A percentile compares a stretch with the other conserved stretches of the same genome.
Conservation (phyloP, 2,113 vertebrate genomes). For the Trichechus manatus region DNA sequence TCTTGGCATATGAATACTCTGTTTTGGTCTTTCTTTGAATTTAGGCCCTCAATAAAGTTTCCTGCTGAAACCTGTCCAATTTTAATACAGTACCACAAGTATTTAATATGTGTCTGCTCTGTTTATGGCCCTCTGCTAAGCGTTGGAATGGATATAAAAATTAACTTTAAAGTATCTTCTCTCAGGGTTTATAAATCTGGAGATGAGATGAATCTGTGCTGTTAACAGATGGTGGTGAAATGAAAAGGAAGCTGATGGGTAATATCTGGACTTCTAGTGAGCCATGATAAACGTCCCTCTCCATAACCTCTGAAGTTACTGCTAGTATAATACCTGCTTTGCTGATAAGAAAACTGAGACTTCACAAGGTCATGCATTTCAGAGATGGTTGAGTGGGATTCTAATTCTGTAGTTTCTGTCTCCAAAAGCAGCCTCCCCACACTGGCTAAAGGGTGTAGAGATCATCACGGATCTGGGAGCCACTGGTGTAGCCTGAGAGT, state of each 20-base stretch:
- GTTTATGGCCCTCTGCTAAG: not conserved
- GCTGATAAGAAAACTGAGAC: not conserved
- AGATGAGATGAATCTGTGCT: not conserved
- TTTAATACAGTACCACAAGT: not conserved
- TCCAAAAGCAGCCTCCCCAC: not conserved
- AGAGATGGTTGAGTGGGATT: not conserved
- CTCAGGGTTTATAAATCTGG: not conserved
- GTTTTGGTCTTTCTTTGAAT: not conserved
- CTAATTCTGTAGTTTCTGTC: not conserved
- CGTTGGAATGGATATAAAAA: not conserved
- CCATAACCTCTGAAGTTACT: not conserved
- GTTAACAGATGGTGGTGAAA: slow-evolving; percentile 47
- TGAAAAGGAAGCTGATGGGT: not conserved
- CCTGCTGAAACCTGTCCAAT: not conserved
- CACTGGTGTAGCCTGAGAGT: not conserved
- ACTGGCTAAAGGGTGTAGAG: not conserved
- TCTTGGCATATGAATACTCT: not conserved
- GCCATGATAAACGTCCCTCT: not conserved
- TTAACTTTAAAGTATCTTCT: slow-evolving; percentile 19
- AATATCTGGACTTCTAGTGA: not conserved
- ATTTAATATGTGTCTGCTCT: not conserved
- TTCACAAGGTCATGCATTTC: not conserved
- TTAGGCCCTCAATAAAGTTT: not conserved
- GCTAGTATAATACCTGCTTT: not conserved
- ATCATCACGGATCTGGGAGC: not conserved